Evolutionary conservation across 2,113 vertebrate genomes (phyloP), one percentile per base, ranked within the genome.

Genomic region (Phainopepla nitens): DNA sequence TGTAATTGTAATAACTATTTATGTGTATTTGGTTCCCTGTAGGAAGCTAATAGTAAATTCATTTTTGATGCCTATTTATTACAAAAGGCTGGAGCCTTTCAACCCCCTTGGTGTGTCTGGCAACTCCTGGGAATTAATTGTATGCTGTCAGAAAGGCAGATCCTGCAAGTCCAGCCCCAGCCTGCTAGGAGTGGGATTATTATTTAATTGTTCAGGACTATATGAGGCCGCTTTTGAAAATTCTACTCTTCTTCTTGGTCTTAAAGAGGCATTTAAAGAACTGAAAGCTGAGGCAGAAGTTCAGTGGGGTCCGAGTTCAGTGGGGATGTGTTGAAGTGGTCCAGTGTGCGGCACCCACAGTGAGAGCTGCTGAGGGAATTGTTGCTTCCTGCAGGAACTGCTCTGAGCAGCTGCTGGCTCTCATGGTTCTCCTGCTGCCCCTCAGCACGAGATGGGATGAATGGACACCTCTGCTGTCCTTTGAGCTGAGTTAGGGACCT

Each of bases 31-130:
- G 39, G 45, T 84, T 35, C n/a, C 50, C 79, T 54, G 33, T 66
- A 81, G 88, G 89, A 95, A 72, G 51, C 50, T 80, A 76, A 89
- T 51, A 91, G 68, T 93, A 75, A 83, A 95, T 93, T 87, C 22
- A 68, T 85, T 95, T 82, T 58, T 69, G 45, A 75, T 92, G 70
- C 72, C 90, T 97, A 72, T 96, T 96, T 93, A 79, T 95, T 91
- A 69, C 47, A 57, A 61, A 54, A 89, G 75, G 58, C 60, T 84
- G 9, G n/a, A 95, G 82, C 47, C 57, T 93, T 83, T 95, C 68
- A 93, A 44, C 41, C 65, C 44, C 54, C 60, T 96, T 89, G 77
- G 94, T 97, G 90, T 95, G 88, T 89, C 97, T 97, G 96, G 91
- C 82, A 96, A 6, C 94, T 96, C 51, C 56, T 2, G 3, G 62